phyloP scores from a whole-genome alignment of 2,888 invertebrate species.

The Nematopogon swammerdamellus region DNA sequence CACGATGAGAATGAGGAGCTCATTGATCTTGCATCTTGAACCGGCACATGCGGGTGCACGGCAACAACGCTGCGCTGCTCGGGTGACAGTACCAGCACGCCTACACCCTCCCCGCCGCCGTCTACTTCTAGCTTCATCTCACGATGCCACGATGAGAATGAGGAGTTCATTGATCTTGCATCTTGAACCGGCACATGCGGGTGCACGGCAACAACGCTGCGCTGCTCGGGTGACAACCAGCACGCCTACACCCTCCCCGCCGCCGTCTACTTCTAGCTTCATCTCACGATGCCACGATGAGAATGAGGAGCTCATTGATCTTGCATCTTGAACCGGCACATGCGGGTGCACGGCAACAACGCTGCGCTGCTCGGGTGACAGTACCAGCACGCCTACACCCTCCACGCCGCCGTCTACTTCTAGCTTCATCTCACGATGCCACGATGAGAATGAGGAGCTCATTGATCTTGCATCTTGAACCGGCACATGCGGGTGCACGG shows the following conservation, averaged over 20 bases:
- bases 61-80: slow-evolving; percentile 18
- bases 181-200: slow-evolving; percentile 97
- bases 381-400: slow-evolving; percentile 24
- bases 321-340: slow-evolving; percentile 94
- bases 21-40: slow-evolving; percentile 97
- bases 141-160: no score
- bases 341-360: slow-evolving; percentile 83
- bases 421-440: no score
- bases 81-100: slow-evolving; percentile 30
- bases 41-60: slow-evolving; percentile 98
- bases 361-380: slow-evolving; percentile 19
- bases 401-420: slow-evolving; percentile 11
- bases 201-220: slow-evolving; percentile 67
- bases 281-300: no score
- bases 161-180: no score
- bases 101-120: slow-evolving; percentile 16
- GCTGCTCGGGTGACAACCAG: slow-evolving; percentile 24
- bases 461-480: slow-evolving; percentile 96
- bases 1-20: no score
- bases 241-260: slow-evolving; percentile 21
- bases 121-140: background rate
- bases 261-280: background rate
- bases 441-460: no score
- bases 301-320: no score
- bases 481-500: slow-evolving; percentile 98